Base-by-base conservation (phyloP, 2,113 vertebrate genomes). In the Cavia aperea region DNA sequence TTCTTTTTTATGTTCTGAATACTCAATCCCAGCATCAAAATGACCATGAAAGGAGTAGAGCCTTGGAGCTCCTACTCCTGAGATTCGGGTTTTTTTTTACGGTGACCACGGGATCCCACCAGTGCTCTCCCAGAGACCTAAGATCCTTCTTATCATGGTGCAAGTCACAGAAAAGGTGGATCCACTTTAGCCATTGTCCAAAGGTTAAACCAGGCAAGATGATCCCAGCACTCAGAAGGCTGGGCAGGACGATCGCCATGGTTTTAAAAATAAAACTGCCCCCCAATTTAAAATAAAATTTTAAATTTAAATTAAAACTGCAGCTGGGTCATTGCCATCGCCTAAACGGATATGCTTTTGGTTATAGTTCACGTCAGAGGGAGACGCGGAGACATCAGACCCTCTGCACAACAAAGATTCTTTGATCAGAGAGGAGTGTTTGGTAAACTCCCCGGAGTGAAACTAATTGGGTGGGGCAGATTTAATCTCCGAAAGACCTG, bases 401-500 rank as follows among this genome's bases (percentile, higher is more conserved):
- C 70, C 82, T 94, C 77, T 92, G 60, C 65, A 54, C 75, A 60
- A 88, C 78, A 84, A 90, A 39, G 31, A 82, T 86, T 92, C 88
- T 96, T 93, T 94, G 96, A 97, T 96, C 92, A 95, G 94, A 96
- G 92, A 78, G 49, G 86, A 75, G n/a, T 96, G 95, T 96, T 96
- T 96, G 95, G 96, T 96, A 96, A 96, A 96, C 94, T 92, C 86
- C 54, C 92, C 29, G 29, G 95, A 93, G 95, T 94, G 73, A 86
- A 94, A 78, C 90, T 96, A 96, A 96, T 95, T 96, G 95, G 96
- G 89, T 87, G 24, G 88, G 63, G 96, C 78, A 95, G 95, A 97
- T 94, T 68, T 79, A 85, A 96, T 96, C 96, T 96, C 66, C 89
- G 81, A 39, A 81, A 78, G 70, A 81, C 54, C 60, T 51, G 54